phyloP scores from a whole-genome alignment of 2,888 invertebrate genomes.

The Pardosa pseudoannulata region DNA sequence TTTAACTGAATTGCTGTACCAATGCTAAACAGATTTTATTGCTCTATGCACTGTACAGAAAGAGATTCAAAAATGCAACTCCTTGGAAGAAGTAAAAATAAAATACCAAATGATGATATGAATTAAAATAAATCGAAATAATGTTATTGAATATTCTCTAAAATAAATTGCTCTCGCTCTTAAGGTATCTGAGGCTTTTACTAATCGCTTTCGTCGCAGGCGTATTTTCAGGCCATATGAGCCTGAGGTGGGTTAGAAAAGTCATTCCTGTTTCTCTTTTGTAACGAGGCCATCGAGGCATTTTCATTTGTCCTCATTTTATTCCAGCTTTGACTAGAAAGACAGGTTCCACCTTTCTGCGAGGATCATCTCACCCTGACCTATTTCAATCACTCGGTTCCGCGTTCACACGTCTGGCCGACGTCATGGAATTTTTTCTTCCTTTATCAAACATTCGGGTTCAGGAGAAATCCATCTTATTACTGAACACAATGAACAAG shows the following conservation, averaged over 20 bases:
- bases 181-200: neutral
- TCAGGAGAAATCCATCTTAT: neutral
- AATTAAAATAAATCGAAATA: neutral
- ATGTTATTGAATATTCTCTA: neutral
- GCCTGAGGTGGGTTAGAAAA: constrained; percentile 49
- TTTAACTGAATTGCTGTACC: too few species aligned
- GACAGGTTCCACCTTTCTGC: constrained; percentile 66
- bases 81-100: too few species aligned
- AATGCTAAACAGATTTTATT: too few species aligned
- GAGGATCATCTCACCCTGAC: constrained; percentile 66
- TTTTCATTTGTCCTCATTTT: constrained; percentile 65
- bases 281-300: constrained; percentile 63
- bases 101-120: too few species aligned
- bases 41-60: too few species aligned
- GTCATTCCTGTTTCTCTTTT: constrained; percentile 59
- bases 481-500: neutral
- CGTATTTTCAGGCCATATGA: constrained; percentile 49
- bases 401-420: constrained; percentile 37
- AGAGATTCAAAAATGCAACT: too few species aligned
- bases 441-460: neutral
- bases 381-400: constrained; percentile 40
- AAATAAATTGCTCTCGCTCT: neutral
- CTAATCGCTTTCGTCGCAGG: constrained; percentile 41
- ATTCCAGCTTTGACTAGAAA: constrained; percentile 60
- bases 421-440: constrained; percentile 13